Conservation (phyloP, 2,888 invertebrate species). For the Stenotaenia linearis region DNA sequence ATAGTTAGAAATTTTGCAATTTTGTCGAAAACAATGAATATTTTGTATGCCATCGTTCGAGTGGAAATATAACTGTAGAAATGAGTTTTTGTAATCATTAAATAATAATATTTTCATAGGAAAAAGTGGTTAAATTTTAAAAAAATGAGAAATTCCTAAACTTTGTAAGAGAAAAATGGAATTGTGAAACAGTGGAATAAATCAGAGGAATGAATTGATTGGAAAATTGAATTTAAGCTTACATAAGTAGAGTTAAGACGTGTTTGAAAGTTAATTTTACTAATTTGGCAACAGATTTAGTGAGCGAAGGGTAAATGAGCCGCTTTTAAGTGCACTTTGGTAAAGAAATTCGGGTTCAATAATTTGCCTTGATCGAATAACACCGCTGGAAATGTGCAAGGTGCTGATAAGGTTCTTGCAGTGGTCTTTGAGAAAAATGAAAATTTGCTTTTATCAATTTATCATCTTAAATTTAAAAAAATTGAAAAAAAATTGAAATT, state of each 20-base stretch:
- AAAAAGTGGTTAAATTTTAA: too few species aligned
- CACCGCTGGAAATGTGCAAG: neutral
- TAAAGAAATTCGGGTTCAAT: slow-evolving; percentile 1
- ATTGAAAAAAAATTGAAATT: neutral
- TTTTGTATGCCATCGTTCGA: too few species aligned
- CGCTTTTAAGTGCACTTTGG: slow-evolving; percentile 2
- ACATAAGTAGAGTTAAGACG: neutral
- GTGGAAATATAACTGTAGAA: too few species aligned
- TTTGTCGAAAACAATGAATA: too few species aligned
- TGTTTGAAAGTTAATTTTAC: neutral
- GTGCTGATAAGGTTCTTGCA: neutral
- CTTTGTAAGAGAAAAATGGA: neutral
- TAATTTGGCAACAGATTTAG: slow-evolving; percentile 4
- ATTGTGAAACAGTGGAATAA: neutral
- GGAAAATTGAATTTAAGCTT: neutral
- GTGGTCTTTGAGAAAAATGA: neutral
- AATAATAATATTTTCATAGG: neutral
- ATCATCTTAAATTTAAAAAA: too few species aligned
- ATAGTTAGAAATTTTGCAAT: too few species aligned
- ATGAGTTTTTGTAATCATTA: neutral
- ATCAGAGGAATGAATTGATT: neutral
- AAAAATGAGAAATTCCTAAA: too few species aligned
- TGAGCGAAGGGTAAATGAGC: neutral
- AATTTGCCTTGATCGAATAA: neutral
- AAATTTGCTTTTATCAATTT: neutral